A percentile compares a stretch with the other conserved stretches of the same genome.
Conservation (phyloP, 64 coral and sea anemone genomes). For the Montipora sp. region DNA sequence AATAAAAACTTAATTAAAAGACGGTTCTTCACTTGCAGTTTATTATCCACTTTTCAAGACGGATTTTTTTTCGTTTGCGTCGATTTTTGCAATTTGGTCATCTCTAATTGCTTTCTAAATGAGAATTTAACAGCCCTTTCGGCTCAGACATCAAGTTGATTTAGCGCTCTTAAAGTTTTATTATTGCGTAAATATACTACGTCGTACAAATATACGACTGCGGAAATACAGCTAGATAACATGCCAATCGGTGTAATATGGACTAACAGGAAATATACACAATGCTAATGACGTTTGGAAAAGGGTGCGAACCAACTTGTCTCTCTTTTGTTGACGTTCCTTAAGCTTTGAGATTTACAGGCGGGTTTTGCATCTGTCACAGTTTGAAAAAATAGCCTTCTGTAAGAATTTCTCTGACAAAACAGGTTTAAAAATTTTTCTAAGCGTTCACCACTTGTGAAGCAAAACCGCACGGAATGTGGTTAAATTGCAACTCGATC, state of each 20-base stretch:
- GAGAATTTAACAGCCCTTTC: slow-evolving; percentile 90
- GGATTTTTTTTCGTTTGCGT: slow-evolving; percentile 50
- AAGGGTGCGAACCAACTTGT: slow-evolving; percentile 46
- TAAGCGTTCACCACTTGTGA: slow-evolving; percentile 8
- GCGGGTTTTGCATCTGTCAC: slow-evolving; percentile 27
- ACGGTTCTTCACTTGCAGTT: slow-evolving; percentile 37
- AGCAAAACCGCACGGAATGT: background rate
- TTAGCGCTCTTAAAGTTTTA: slow-evolving; percentile 94
- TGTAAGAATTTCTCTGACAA: slow-evolving; percentile 39
- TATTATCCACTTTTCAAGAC: slow-evolving; percentile 51
- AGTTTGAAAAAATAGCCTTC: slow-evolving; percentile 37
- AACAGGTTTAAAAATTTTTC: background rate
- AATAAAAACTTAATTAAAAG: slow-evolving; percentile 86
- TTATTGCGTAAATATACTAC: slow-evolving; percentile 93
- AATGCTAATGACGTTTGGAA: slow-evolving; percentile 89
- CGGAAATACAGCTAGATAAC: slow-evolving; percentile 93
- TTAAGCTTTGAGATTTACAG: slow-evolving; percentile 17
- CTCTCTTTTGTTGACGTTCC: slow-evolving; percentile 22
- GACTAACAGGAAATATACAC: slow-evolving; percentile 96
- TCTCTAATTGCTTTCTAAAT: slow-evolving; percentile 94
- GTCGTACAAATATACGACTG: slow-evolving; percentile 61
- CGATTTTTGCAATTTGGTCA: slow-evolving; percentile 83
- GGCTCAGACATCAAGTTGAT: slow-evolving; percentile 84
- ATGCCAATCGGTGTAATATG: slow-evolving; percentile 86
- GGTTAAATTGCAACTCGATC: too few species aligned